Percentiles rank a stretch among this genome's conserved stretches.
These are phyloP conservation scores for Podocnemis expansa DNA, from an alignment of 2,113 vertebrate species.

Conservation along the genomic window DNA sequence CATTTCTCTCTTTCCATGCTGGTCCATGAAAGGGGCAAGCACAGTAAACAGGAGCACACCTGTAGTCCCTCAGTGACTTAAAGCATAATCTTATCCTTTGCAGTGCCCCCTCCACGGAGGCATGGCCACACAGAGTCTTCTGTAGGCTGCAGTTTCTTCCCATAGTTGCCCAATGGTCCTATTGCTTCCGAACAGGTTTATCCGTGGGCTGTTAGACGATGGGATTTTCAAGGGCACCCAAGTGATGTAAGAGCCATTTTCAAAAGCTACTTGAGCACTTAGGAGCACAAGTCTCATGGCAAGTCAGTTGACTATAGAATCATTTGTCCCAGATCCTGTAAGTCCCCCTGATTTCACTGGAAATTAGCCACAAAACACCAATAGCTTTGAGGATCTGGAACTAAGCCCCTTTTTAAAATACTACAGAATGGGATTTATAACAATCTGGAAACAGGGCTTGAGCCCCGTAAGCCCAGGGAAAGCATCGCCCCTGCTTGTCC, in stretches of 20 bases:
- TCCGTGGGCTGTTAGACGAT: background rate
- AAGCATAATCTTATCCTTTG: background rate
- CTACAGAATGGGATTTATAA: background rate
- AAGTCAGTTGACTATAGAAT: background rate
- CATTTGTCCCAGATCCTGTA: background rate
- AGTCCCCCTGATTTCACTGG: background rate
- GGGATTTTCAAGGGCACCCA: background rate
- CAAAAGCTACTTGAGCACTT: background rate
- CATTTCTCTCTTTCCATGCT: background rate
- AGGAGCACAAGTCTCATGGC: background rate
- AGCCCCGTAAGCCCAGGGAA: too few relatives aligned
- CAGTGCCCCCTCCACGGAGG: too few relatives aligned
- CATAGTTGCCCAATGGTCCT: background rate
- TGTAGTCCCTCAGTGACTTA: background rate
- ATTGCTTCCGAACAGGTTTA: background rate
- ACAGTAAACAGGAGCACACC: background rate
- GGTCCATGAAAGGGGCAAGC: background rate
- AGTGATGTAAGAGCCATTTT: background rate
- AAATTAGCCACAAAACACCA: background rate
- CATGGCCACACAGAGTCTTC: background rate
- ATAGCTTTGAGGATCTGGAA: background rate
- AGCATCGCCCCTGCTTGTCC: too few relatives aligned
- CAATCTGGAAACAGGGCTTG: accelerated
- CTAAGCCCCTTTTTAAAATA: too few relatives aligned
- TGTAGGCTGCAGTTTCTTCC: background rate